A percentile compares a stretch with the other conserved stretches of the same genome.
These are phyloP conservation scores for Leptobrachium leishanense DNA, from an alignment of 2,113 vertebrate species.

Conservation along the genomic window DNA sequence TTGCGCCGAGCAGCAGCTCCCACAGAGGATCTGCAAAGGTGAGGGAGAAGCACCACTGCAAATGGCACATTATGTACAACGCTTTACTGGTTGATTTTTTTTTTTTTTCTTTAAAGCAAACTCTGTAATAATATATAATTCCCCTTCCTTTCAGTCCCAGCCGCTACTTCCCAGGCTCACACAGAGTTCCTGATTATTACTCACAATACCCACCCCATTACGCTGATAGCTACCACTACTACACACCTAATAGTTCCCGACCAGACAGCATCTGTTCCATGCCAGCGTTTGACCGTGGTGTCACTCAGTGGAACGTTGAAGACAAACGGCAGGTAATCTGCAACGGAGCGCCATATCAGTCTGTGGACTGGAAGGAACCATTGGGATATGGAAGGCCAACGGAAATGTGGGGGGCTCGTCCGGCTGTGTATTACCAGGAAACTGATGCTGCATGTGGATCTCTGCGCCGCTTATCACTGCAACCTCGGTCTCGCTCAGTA, in stretches of 20 bases:
- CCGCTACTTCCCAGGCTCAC: slow-evolving; percentile 76
- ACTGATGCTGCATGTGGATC: slow-evolving; percentile 75
- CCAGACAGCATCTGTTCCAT: slow-evolving; percentile 94
- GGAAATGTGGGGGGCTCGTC: slow-evolving; percentile 67
- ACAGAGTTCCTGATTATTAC: slow-evolving; percentile 77
- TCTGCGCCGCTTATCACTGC: slow-evolving; percentile 81
- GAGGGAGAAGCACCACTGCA: background rate
- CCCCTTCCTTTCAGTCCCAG: slow-evolving; percentile 70
- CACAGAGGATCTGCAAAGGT: slow-evolving; percentile 86
- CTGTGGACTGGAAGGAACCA: slow-evolving; percentile 69
- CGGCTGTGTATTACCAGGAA: slow-evolving; percentile 65
- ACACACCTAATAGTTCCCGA: slow-evolving; percentile 69
- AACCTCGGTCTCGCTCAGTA: slow-evolving; percentile 90
- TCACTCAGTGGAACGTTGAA: slow-evolving; percentile 77
- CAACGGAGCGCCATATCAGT: slow-evolving; percentile 73
- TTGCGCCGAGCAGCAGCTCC: slow-evolving; percentile 71
- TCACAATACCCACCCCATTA: slow-evolving; percentile 76
- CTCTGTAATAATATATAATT: background rate
- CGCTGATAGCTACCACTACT: slow-evolving; percentile 84
- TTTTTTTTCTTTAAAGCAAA: too few relatives aligned
- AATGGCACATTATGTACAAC: background rate
- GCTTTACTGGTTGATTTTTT: too few relatives aligned
- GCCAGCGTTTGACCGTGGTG: slow-evolving; percentile 78
- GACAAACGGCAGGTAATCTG: slow-evolving; percentile 81
- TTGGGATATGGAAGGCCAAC: slow-evolving; percentile 56